Evolutionary conservation across 2,888 invertebrate species (phyloP).

Genomic region (Smittia aterrima): DNA sequence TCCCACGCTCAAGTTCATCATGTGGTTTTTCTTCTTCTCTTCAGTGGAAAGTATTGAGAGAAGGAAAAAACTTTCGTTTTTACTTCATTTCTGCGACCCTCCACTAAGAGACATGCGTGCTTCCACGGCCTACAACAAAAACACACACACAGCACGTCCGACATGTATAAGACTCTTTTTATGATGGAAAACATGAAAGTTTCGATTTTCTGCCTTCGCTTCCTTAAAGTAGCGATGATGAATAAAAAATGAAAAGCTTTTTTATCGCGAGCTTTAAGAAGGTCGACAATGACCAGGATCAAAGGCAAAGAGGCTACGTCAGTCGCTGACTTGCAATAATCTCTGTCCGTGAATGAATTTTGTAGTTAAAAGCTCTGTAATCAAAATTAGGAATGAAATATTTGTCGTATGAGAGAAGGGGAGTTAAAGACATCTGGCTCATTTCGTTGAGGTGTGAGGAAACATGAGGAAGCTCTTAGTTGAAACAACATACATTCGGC

Average conservation of each 20-base stretch:
- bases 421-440: too few relatives aligned
- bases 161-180: slow-evolving; percentile 13
- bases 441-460: too few relatives aligned
- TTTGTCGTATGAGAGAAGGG: too few relatives aligned
- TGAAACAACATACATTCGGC: too few relatives aligned
- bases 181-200: neutral
- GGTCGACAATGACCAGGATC: too few relatives aligned
- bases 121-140: neutral
- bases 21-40: neutral
- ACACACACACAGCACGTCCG: neutral
- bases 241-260: slow-evolving; percentile 4
- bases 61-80: neutral
- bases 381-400: too few relatives aligned
- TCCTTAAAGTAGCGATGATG: neutral
- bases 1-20: slow-evolving; percentile 8
- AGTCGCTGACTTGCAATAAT: too few relatives aligned
- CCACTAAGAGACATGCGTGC: slow-evolving; percentile 13
- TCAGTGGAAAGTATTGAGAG: neutral
- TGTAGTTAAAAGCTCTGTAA: too few relatives aligned
- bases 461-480: too few relatives aligned
- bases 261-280: neutral
- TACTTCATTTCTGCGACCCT: neutral
- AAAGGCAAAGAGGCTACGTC: too few relatives aligned
- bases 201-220: neutral
- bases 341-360: too few relatives aligned